phyloP scores from a whole-genome alignment of 2,888 invertebrate genomes.

The Seira sanloemensis region DNA sequence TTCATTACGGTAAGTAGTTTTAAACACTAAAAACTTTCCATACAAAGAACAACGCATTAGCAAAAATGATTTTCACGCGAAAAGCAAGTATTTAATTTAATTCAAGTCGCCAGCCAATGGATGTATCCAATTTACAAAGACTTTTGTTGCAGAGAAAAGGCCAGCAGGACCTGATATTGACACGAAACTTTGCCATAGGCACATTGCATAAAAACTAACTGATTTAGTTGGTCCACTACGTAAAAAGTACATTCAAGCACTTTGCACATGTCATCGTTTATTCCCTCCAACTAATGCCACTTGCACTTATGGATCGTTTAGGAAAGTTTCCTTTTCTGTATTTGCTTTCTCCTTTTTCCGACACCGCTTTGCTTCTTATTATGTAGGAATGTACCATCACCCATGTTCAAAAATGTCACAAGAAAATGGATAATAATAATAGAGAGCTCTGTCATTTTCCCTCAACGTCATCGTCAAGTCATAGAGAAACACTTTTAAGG shows the following conservation, averaged over 20 bases:
- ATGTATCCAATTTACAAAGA: not conserved
- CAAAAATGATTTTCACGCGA: no score
- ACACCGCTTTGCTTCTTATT: constrained; percentile 26
- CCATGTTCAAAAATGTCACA: constrained; percentile 41
- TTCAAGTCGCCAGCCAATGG: no score
- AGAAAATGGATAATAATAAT: constrained; percentile 36
- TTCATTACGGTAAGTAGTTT: no score
- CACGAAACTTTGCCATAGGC: no score
- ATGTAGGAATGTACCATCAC: constrained; percentile 30
- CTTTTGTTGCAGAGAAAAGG: not conserved
- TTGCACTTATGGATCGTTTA: constrained; percentile 49
- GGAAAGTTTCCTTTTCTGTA: constrained; percentile 21
- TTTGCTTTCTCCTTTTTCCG: not conserved
- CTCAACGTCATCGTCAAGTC: constrained; percentile 1
- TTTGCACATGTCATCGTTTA: not conserved
- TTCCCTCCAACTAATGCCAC: not conserved
- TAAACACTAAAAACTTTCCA: no score
- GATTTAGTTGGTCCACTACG: no score
- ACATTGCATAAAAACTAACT: no score
- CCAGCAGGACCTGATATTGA: not conserved
- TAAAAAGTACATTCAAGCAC: constrained; percentile 4
- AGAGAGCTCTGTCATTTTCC: not conserved
- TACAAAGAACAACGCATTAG: no score
- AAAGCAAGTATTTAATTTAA: no score
- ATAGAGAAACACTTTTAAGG: constrained; percentile 25